Evolutionary conservation across 1,140 invertebrate genomes (phyloP).

Genomic region (Drosophila prosaltans): DNA sequence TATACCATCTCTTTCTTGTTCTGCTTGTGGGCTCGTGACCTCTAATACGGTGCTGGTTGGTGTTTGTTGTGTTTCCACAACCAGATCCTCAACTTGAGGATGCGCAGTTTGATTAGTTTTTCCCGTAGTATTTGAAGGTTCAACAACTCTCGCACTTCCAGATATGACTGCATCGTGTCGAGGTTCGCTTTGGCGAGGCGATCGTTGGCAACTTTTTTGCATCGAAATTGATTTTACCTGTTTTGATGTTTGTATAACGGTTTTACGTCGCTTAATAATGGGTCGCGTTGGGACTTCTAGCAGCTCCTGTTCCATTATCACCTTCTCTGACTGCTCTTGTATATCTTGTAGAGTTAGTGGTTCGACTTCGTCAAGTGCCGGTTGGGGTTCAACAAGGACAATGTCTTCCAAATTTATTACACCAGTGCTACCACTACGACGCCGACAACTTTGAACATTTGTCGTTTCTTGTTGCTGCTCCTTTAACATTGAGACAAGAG

Average conservation of each 20-base stretch:
- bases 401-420: constrained; percentile 68
- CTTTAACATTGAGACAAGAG: constrained; percentile 58
- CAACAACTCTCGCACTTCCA: background rate
- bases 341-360: background rate
- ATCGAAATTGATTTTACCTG: background rate
- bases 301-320: background rate
- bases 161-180: background rate
- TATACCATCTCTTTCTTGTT: constrained; percentile 1
- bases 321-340: background rate
- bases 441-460: constrained; percentile 32
- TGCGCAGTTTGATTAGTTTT: background rate
- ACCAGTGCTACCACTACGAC: constrained; percentile 38
- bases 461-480: constrained; percentile 53
- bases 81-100: background rate
- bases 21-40: constrained; percentile 5
- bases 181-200: constrained; percentile 4
- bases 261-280: constrained; percentile 70
- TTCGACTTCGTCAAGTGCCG: constrained; percentile 25
- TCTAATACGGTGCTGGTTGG: constrained; percentile 64
- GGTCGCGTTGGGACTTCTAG: constrained; percentile 33
- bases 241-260: constrained; percentile 41
- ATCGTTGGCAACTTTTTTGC: background rate
- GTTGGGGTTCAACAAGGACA: constrained; percentile 69
- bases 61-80: constrained; percentile 43
- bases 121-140: background rate